These are phyloP conservation scores for Balaeniceps rex DNA, from an alignment of 2,113 vertebrate genomes.

Conservation along the genomic window DNA sequence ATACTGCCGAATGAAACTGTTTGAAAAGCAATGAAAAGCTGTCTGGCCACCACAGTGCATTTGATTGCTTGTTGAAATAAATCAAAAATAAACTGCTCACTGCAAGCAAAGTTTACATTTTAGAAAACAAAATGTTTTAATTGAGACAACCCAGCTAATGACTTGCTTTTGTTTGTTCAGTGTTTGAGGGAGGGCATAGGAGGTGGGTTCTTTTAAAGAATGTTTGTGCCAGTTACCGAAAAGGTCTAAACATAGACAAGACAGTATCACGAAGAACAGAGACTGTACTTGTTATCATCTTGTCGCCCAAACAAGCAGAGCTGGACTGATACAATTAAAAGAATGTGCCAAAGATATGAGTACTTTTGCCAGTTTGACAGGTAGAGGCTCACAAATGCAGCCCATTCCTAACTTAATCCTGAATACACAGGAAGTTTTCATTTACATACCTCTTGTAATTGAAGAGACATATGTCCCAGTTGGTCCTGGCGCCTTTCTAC, in stretches of 20 bases:
- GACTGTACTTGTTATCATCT: neutral
- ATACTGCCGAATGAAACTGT: slow-evolving; percentile 29
- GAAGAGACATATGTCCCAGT: slow-evolving; percentile 73
- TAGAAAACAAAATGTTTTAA: neutral
- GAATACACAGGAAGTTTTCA: neutral
- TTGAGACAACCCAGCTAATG: neutral
- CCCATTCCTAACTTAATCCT: neutral
- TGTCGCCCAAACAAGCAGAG: neutral
- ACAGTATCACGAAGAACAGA: neutral
- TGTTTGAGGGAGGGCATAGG: neutral
- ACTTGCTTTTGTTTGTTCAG: neutral
- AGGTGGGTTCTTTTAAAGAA: neutral
- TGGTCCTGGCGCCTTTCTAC: slow-evolving; percentile 77
- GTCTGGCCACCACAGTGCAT: neutral
- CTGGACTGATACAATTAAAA: neutral
- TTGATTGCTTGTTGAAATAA: slow-evolving; percentile 34
- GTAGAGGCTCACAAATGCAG: neutral
- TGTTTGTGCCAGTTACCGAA: neutral
- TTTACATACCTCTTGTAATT: slow-evolving; percentile 83
- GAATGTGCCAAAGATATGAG: neutral
- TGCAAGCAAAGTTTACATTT: neutral
- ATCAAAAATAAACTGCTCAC: slow-evolving; percentile 21
- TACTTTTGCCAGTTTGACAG: neutral
- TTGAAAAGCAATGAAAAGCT: slow-evolving; percentile 23
- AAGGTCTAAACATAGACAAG: neutral